Conservation (phyloP, 2,888 invertebrate species). For the Netelia melanura region DNA sequence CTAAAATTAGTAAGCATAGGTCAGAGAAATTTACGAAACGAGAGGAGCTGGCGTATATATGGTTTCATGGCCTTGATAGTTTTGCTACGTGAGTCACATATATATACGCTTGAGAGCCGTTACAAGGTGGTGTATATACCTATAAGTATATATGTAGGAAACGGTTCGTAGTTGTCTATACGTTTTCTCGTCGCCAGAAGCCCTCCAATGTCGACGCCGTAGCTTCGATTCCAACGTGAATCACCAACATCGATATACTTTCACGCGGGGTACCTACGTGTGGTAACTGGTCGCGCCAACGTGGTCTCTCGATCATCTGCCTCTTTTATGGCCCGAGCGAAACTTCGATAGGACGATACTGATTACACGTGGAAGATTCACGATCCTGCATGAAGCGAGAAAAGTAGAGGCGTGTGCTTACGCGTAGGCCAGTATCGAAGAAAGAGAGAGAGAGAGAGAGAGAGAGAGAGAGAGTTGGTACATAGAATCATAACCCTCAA, state of each 20-base stretch:
- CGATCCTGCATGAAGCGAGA: conserved; percentile 13
- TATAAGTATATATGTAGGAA: conserved; percentile 10
- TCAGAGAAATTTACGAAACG: conserved; percentile 55
- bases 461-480: background rate
- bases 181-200: conserved; percentile 40
- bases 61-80: conserved; percentile 24
- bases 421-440: conserved; percentile 23
- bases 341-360: conserved; percentile 48
- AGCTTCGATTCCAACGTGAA: conserved; percentile 49
- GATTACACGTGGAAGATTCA: conserved; percentile 60
- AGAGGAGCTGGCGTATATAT: conserved; percentile 21
- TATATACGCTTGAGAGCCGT: conserved; percentile 3
- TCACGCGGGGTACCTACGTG: conserved; percentile 2
- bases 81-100: conserved; percentile 47
- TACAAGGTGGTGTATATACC: conserved; percentile 6
- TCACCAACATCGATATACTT: conserved; percentile 46
- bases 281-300: background rate
- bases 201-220: conserved; percentile 30
- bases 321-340: conserved; percentile 22
- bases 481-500: conserved; percentile 44
- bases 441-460: no score
- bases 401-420: conserved; percentile 22
- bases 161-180: background rate
- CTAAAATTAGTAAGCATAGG: conserved; percentile 56
- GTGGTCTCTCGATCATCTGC: conserved; percentile 5